Conservation (phyloP, 2,113 vertebrate genomes). For the Hepsetus odoe region DNA sequence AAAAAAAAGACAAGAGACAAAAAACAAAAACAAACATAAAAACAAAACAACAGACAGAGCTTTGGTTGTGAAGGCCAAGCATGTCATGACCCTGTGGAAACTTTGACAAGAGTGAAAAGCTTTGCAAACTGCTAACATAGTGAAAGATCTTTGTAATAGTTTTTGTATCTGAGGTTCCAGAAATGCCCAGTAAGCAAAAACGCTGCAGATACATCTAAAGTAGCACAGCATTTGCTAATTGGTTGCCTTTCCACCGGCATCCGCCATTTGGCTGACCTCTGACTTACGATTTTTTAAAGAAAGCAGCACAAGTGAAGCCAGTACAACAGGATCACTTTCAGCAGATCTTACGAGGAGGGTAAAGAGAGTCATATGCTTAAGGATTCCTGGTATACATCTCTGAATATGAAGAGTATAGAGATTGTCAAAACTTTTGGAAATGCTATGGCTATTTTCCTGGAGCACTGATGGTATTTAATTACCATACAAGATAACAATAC, state of each 20-base stretch:
- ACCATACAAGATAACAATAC: slow-evolving; percentile 15
- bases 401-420: neutral
- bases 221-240: neutral
- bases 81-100: slow-evolving; percentile 5
- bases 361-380: neutral
- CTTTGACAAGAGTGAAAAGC: neutral
- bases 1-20: too few species aligned
- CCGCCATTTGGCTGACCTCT: neutral
- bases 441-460: slow-evolving; percentile 43
- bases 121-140: neutral
- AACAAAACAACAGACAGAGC: neutral
- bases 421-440: slow-evolving; percentile 24
- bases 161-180: neutral
- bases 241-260: neutral
- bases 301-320: neutral
- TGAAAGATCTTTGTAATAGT: too few species aligned
- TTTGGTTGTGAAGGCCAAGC: slow-evolving; percentile 17
- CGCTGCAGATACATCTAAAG: neutral
- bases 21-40: neutral
- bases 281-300: too few species aligned
- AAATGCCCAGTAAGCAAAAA: neutral
- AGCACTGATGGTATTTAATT: neutral
- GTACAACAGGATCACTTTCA: neutral
- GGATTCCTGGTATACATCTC: neutral
- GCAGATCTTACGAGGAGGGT: neutral